These are phyloP conservation scores for Cybosia mesomella DNA, from an alignment of 2,888 invertebrate genomes.

Conservation along the genomic window DNA sequence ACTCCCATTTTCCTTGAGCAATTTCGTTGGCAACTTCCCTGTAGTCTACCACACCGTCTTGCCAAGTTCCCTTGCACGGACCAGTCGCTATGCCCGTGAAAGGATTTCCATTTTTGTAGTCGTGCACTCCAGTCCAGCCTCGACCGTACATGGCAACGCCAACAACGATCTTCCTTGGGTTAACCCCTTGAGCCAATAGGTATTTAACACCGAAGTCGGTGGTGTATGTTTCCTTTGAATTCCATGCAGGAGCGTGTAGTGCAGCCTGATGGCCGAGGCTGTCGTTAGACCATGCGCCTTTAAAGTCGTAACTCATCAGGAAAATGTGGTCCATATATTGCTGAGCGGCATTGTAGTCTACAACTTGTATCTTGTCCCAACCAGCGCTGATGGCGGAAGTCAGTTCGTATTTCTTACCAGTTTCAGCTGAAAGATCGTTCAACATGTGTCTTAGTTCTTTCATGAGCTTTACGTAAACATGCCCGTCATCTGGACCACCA, in stretches of 20 bases:
- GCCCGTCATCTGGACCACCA: slow-evolving; percentile 79
- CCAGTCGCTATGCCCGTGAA: slow-evolving; percentile 82
- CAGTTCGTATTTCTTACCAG: slow-evolving; percentile 80
- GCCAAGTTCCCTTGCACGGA: slow-evolving; percentile 82
- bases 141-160: slow-evolving; percentile 84
- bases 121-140: slow-evolving; percentile 81
- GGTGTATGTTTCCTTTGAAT: slow-evolving; percentile 80
- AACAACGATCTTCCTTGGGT: slow-evolving; percentile 78
- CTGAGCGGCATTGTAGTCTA: slow-evolving; percentile 79
- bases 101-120: slow-evolving; percentile 73
- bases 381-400: slow-evolving; percentile 84
- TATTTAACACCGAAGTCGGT: slow-evolving; percentile 82
- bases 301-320: slow-evolving; percentile 84
- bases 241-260: slow-evolving; percentile 79
- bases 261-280: slow-evolving; percentile 79
- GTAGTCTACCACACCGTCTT: slow-evolving; percentile 83
- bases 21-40: slow-evolving; percentile 80
- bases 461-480: slow-evolving; percentile 76
- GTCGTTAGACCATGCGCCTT: slow-evolving; percentile 84
- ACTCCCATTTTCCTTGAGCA: slow-evolving; percentile 79
- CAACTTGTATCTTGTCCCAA: slow-evolving; percentile 84
- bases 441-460: slow-evolving; percentile 80
- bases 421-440: slow-evolving; percentile 74
- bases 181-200: slow-evolving; percentile 80
- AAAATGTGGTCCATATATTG: slow-evolving; percentile 85